Base-by-base conservation (phyloP, 1,140 invertebrate species). In the Myzus persicae region DNA sequence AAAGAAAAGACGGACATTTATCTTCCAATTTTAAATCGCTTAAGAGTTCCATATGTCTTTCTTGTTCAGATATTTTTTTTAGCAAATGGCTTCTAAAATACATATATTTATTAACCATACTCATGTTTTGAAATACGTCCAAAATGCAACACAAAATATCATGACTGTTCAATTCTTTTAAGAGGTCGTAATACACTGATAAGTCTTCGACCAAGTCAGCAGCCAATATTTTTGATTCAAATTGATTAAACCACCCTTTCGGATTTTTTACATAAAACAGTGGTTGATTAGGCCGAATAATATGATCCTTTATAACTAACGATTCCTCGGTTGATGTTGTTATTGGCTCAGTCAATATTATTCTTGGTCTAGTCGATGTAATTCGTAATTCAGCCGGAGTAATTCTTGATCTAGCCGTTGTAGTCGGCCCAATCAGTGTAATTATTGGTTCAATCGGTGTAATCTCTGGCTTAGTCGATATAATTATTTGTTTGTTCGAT, bases 121-220 rank as follows among this genome's bases (percentile, higher is more conserved):
- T 76, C 59, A 76, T n/a, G n/a, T 76, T 76, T 76, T 76, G 59
- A 76, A 76, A 76, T 36, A 76, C 59, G n/a, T 76, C 59, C 18
- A 76, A 14, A 76, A 76, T 76, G 36, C 59, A 76, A 20, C 59
- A 76, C 36, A 76, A n/a, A 76, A 76, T 76, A 20, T 76, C 59
- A 18, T 76, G 59, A 1, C 14, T n/a, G 59, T 76, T 76, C 11
- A 76, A 20, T 76, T 76, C 59, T 76, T 76, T n/a, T 36, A 36
- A n/a, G 14, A 76, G 59, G 5, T 76, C 31, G 11, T 76, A 76
- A 14, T 76, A 76, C 59, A n/a, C 14, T n/a, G 59, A 3, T 76
- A 76, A 36, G 14, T 76, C 59, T 76, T 76, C 59, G 36, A 18
- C 1, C 11, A 76, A n/a, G 5, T 76, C 59, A 14, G 59, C 59